Evolutionary conservation across 2,888 invertebrate species (phyloP).

Genomic region (Saturnia pavonia): DNA sequence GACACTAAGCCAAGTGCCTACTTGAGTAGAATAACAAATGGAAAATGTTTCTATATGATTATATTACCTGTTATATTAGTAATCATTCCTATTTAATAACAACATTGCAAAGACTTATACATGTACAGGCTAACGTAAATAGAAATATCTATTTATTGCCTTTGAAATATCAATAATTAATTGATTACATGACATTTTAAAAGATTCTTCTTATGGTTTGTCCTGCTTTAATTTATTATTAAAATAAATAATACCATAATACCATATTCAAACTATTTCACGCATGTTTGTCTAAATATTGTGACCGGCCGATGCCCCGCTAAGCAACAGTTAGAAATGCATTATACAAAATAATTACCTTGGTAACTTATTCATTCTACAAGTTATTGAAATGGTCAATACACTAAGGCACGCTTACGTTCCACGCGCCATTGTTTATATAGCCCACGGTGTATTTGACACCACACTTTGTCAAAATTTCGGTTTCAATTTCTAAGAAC

Average conservation of each 20-base stretch:
- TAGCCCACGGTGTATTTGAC: constrained; percentile 55
- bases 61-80: no score
- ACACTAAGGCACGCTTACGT: constrained; percentile 75
- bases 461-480: constrained; percentile 80
- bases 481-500: constrained; percentile 76
- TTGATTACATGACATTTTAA: background rate
- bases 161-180: constrained; percentile 23
- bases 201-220: background rate
- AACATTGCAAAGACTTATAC: no score
- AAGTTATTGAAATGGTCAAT: constrained; percentile 71
- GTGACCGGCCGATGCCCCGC: constrained; percentile 58
- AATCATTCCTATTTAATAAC: no score
- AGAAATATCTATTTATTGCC: constrained; percentile 18
- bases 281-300: constrained; percentile 53
- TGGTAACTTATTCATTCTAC: constrained; percentile 70
- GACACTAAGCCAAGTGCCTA: background rate
- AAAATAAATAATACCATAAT: constrained; percentile 36
- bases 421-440: constrained; percentile 56
- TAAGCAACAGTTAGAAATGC: constrained; percentile 68
- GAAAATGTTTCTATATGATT: constrained; percentile 10
- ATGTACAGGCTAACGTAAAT: constrained; percentile 19
- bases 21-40: background rate
- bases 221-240: constrained; percentile 29
- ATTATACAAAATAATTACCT: constrained; percentile 70
- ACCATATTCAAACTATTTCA: constrained; percentile 38